phyloP scores from a whole-genome alignment of 2,113 vertebrate species.

The Sisor rabdophorus region DNA sequence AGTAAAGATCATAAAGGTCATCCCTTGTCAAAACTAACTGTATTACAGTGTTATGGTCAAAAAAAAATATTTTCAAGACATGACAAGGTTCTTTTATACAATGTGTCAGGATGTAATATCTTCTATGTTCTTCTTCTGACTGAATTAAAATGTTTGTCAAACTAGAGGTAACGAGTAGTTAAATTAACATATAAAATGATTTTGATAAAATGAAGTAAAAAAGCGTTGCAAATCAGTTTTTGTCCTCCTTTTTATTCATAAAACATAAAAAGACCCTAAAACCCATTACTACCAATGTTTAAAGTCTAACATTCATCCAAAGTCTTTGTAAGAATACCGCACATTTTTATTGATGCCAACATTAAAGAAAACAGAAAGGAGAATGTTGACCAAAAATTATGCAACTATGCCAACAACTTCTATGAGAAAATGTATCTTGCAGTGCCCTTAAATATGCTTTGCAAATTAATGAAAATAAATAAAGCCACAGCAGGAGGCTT shows the following conservation, averaged over 20 bases:
- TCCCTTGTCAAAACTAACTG: conserved; percentile 14
- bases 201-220: not conserved
- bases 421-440: conserved; percentile 19
- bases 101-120: not conserved
- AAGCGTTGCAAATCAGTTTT: conserved; percentile 13
- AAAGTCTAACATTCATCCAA: conserved; percentile 10
- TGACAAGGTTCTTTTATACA: conserved; percentile 7
- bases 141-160: not conserved
- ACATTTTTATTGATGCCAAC: not conserved
- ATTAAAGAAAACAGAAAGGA: conserved; percentile 12
- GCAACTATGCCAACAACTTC: conserved; percentile 18
- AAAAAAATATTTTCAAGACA: conserved; percentile 20
- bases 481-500: conserved; percentile 36
- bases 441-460: conserved; percentile 46
- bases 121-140: conserved; percentile 10
- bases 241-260: conserved; percentile 6
- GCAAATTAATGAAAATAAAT: conserved; percentile 42
- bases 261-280: not conserved
- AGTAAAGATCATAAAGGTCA: conserved; percentile 30
- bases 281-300: conserved; percentile 7
- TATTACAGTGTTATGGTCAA: conserved; percentile 45
- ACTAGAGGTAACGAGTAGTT: not conserved
- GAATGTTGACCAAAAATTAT: conserved; percentile 14
- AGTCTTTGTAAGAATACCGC: conserved; percentile 14
- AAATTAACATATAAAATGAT: not conserved